Percentiles rank a stretch among this genome's conserved stretches.
Evolutionary conservation across 2,797 vertebrate genomes (phyloP).

Genomic region (Dendrocincla fuliginosa): DNA sequence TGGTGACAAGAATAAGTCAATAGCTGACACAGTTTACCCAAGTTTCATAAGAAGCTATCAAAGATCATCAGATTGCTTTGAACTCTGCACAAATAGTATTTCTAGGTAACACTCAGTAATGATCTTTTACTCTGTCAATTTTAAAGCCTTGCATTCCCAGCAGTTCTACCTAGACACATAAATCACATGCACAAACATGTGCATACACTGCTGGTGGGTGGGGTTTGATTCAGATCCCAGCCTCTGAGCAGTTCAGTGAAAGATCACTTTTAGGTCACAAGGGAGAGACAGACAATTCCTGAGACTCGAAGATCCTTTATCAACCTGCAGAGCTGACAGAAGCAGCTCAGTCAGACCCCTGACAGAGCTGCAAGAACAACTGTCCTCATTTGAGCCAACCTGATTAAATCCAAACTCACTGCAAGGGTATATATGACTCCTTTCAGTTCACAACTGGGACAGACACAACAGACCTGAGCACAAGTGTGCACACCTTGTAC

Average conservation of each 20-base stretch:
- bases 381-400: fast-evolving
- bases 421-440: neutral
- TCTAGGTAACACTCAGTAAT: neutral
- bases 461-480: neutral
- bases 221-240: neutral
- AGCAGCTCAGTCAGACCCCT: neutral
- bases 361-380: neutral
- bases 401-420: neutral
- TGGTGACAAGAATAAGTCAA: neutral
- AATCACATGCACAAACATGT: fast-evolving
- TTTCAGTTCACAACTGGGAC: neutral
- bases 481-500: neutral
- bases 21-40: neutral
- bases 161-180: neutral
- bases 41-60: neutral
- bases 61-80: neutral
- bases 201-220: neutral
- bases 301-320: neutral
- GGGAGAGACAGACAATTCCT: neutral
- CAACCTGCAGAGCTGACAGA: neutral
- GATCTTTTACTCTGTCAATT: neutral
- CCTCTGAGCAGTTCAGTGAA: neutral
- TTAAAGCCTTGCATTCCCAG: neutral
- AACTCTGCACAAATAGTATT: neutral
- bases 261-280: neutral